phyloP scores from a whole-genome alignment of 2,888 invertebrate genomes.

The Cheilosia variabilis region DNA sequence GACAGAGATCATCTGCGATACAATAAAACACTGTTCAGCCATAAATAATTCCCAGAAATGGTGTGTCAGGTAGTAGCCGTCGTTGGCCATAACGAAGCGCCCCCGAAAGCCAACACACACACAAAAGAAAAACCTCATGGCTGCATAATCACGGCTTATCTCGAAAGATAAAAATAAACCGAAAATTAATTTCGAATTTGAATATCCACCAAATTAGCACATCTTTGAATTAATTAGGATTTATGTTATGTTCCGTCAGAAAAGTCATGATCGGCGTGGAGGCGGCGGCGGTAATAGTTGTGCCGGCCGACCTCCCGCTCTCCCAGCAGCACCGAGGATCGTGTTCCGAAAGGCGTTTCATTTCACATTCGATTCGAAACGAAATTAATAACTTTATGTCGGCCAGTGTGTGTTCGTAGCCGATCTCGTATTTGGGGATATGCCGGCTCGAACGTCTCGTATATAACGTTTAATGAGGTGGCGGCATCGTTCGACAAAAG shows the following conservation, averaged over 20 bases:
- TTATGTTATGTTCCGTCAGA: slow-evolving; percentile 65
- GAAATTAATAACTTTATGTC: slow-evolving; percentile 59
- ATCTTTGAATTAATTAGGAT: slow-evolving; percentile 74
- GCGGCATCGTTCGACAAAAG: slow-evolving; percentile 53
- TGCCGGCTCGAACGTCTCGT: slow-evolving; percentile 52
- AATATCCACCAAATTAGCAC: slow-evolving; percentile 69
- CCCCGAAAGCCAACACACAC: slow-evolving; percentile 31
- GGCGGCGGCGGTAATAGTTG: background rate
- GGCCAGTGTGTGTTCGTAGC: slow-evolving; percentile 16
- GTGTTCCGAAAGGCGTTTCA: slow-evolving; percentile 57
- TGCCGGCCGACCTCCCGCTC: background rate
- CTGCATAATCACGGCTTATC: slow-evolving; percentile 36
- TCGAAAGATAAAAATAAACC: slow-evolving; percentile 24
- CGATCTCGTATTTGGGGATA: slow-evolving; percentile 43
- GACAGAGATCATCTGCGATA: slow-evolving; percentile 9
- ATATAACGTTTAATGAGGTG: slow-evolving; percentile 60
- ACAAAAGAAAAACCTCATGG: slow-evolving; percentile 17
- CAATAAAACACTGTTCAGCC: slow-evolving; percentile 12
- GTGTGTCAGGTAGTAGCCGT: slow-evolving; percentile 38
- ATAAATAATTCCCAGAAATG: slow-evolving; percentile 63
- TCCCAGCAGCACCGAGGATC: background rate
- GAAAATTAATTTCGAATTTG: slow-evolving; percentile 46
- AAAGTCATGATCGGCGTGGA: slow-evolving; percentile 31
- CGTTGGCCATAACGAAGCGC: slow-evolving; percentile 51
- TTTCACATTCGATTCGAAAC: slow-evolving; percentile 51